phyloP scores from a whole-genome alignment of 2,888 invertebrate species.

The Caenorhabditis angaria region DNA sequence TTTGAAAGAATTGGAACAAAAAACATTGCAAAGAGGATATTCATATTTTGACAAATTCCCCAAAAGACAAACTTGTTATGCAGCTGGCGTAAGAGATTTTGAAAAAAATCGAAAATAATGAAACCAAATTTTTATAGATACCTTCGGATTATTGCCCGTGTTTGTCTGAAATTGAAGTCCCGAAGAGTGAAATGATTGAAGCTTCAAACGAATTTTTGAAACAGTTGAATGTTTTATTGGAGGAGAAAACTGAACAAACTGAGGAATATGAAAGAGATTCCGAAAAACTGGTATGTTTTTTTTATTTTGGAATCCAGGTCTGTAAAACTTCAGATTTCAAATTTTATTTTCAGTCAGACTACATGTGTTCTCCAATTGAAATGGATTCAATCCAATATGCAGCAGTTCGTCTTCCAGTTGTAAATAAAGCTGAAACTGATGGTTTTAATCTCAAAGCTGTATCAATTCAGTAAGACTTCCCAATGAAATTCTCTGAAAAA shows the following conservation, averaged over 20 bases:
- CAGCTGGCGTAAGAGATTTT: conserved; percentile 46
- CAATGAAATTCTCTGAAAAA: neutral
- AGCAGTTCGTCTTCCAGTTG: conserved; percentile 32
- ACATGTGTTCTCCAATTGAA: conserved; percentile 36
- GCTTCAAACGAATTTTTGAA: conserved; percentile 34
- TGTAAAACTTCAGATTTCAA: no score
- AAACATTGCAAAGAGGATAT: conserved; percentile 22
- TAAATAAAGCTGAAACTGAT: conserved; percentile 8
- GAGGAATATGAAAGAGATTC: conserved; percentile 26
- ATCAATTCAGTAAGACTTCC: conserved; percentile 12
- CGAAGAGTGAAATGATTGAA: conserved; percentile 40
- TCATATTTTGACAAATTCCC: conserved; percentile 50
- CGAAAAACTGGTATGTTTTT: neutral
- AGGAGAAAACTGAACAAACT: conserved; percentile 27
- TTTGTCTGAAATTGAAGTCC: conserved; percentile 52
- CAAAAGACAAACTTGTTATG: conserved; percentile 43
- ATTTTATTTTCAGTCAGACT: neutral
- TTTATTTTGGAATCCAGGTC: neutral
- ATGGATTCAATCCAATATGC: conserved; percentile 23
- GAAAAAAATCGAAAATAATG: conserved; percentile 5
- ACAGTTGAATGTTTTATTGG: conserved; percentile 28
- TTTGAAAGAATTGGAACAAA: conserved; percentile 9
- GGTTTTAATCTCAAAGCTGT: neutral
- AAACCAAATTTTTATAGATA: conserved; percentile 22
- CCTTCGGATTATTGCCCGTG: conserved; percentile 66